Base-by-base conservation (phyloP, 2,888 invertebrate species). In the Pedicia rivosa region DNA sequence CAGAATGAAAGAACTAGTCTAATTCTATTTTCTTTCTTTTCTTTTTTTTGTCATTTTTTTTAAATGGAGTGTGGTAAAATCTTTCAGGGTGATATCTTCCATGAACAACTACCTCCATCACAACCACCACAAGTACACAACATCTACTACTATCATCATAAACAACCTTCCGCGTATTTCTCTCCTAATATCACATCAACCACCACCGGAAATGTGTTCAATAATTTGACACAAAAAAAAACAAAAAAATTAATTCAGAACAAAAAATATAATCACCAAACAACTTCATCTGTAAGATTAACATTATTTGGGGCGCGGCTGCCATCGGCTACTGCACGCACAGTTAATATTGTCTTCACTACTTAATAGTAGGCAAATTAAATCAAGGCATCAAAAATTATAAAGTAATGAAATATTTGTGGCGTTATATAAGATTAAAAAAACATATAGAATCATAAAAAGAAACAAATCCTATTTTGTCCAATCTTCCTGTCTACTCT, bases 21-120 rank as follows among this genome's bases (percentile, higher is more conserved):
- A 30, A 17, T 30, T 30, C 30, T n/a, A 30, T 16, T 30, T 30
- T 10, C n/a, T 30, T 30, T 30, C 19, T 30, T 16, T 19, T 19
- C 17, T 30, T 32, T 32, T 20, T n/a, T n/a, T n/a, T n/a, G n/a
- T n/a, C n/a, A 24, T 24, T 24, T 24, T 20, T 24, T 24, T 24
- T 44, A 43, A 40, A 40, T 40, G 43, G 42, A 41, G 41, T 45
- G 43, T 42, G 43, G 38, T 46, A 42, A 45, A 42, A 46, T 41
- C n/a, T 47, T 47, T 47, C 46, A 47, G 46, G 46, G 38, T 34
- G 35, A 36, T 40, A 42, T 44, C 42, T 43, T 44, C 38, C 39
- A 36, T 40, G 27, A 40, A 17, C 40, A 38, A 20, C 44, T 40
- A 35, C 43, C 39, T 40, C 42, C 17, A 37, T 25, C 25, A 36